Conservation (phyloP, 2,888 invertebrate species). For the Drosophila infuscata region DNA sequence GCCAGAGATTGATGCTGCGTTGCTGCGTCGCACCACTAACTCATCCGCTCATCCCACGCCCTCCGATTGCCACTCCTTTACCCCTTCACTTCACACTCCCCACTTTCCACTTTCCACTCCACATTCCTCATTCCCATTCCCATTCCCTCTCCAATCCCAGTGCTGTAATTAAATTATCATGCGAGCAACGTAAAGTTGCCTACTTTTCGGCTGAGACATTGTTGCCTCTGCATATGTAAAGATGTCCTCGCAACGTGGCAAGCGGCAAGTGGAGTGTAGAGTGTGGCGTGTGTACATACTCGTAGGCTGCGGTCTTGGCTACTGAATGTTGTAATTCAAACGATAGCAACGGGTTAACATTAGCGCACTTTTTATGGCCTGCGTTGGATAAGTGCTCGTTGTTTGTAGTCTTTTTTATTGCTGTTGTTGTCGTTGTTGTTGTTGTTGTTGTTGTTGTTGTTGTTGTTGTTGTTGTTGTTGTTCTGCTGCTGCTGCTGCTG, state of each 20-base stretch:
- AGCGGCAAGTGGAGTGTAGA: not conserved
- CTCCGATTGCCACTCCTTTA: not conserved
- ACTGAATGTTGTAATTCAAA: constrained; percentile 68
- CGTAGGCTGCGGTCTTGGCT: constrained; percentile 41
- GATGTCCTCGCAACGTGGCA: constrained; percentile 24
- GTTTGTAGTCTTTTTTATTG: constrained; percentile 27
- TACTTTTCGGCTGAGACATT: constrained; percentile 62
- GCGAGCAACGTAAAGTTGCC: constrained; percentile 64
- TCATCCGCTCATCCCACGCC: constrained; percentile 12
- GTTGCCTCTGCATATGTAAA: constrained; percentile 45
- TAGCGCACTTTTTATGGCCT: constrained; percentile 76
- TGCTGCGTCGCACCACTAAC: constrained; percentile 45
- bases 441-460: constrained; percentile 34
- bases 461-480: constrained; percentile 35
- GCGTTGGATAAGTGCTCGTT: constrained; percentile 63
- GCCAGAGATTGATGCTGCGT: constrained; percentile 70
- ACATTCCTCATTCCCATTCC: not conserved
- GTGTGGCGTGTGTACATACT: not conserved
- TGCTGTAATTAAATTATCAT: constrained; percentile 76
- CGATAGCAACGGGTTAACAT: constrained; percentile 73
- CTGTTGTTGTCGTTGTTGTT: constrained; percentile 20
- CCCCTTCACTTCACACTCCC: not conserved
- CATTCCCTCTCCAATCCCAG: constrained; percentile 29
- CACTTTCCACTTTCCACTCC: not conserved
- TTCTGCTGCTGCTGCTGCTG: constrained; percentile 25